These are phyloP conservation scores for Acanthopagrus latus DNA, from an alignment of 2,797 vertebrate species.

Conservation along the genomic window DNA sequence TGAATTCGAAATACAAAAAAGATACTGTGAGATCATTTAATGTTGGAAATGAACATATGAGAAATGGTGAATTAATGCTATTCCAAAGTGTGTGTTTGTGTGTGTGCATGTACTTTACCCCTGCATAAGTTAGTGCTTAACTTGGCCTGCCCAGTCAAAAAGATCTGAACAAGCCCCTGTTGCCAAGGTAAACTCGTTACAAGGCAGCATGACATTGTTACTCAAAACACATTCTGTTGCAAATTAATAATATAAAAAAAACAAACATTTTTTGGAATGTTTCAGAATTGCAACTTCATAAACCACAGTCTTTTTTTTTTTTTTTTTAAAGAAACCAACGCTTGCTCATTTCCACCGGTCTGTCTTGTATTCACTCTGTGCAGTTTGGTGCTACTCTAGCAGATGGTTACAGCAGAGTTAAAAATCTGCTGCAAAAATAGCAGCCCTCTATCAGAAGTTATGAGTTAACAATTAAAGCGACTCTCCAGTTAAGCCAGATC, in stretches of 20 bases:
- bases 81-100: no score
- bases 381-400: conserved; percentile 56
- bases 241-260: conserved; percentile 3
- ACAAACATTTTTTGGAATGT: neutral
- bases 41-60: no score
- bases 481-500: conserved; percentile 73
- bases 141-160: no score
- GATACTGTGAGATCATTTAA: no score
- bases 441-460: conserved; percentile 66
- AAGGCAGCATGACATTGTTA: neutral
- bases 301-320: neutral
- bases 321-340: conserved; percentile 1
- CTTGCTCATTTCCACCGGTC: conserved; percentile 18
- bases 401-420: conserved; percentile 71
- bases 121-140: no score
- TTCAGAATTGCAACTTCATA: neutral
- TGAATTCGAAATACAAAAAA: no score
- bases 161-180: no score
- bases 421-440: conserved; percentile 68
- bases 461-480: conserved; percentile 68
- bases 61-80: no score
- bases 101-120: no score
- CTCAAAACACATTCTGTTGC: neutral
- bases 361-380: conserved; percentile 49
- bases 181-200: neutral